A percentile compares a stretch with the other conserved stretches of the same genome.
phyloP scores from a whole-genome alignment of 2,113 vertebrate species.

The Otocyon megalotis region DNA sequence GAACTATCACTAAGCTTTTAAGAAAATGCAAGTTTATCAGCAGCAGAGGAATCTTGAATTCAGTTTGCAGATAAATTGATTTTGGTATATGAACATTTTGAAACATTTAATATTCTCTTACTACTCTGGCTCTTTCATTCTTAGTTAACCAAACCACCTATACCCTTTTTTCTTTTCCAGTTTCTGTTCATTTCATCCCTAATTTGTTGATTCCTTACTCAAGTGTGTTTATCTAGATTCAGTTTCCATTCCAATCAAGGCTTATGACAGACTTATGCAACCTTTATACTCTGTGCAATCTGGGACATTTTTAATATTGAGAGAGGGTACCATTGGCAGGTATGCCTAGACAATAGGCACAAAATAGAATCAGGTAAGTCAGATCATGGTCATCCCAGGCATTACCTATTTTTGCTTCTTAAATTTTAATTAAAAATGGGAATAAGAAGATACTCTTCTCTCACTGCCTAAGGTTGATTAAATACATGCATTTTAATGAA shows the following conservation, averaged over 20 bases:
- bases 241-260: not conserved
- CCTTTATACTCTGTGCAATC: conserved; percentile 14
- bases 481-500: conserved; percentile 39
- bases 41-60: conserved; percentile 4
- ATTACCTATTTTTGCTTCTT: not conserved
- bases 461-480: not conserved
- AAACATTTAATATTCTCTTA: conserved; percentile 11
- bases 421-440: conserved; percentile 24
- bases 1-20: conserved; percentile 44
- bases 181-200: not conserved
- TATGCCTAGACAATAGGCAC: not conserved
- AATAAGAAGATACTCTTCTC: not conserved
- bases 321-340: not conserved
- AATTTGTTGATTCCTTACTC: not conserved
- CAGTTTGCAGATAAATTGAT: not conserved
- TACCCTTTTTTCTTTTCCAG: not conserved
- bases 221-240: conserved; percentile 23
- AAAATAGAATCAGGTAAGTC: not conserved
- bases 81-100: conserved; percentile 35
- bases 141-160: not conserved
- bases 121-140: not conserved
- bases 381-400: not conserved
- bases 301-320: not conserved
- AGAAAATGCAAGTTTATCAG: conserved; percentile 20
- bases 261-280: not conserved